These are phyloP conservation scores for Prionace glauca DNA, from an alignment of 2,797 vertebrate species.

Conservation along the genomic window DNA sequence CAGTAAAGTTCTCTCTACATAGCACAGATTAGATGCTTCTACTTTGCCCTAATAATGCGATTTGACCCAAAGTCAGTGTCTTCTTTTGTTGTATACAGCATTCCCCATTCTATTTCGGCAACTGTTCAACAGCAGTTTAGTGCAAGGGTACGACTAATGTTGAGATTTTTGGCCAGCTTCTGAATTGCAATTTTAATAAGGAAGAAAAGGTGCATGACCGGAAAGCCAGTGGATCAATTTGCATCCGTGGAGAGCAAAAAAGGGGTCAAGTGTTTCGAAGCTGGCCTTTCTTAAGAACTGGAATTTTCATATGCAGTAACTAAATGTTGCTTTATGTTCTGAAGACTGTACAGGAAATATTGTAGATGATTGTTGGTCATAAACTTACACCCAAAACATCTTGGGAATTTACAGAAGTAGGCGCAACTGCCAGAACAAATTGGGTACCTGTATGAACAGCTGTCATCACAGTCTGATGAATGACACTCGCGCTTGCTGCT, in stretches of 20 bases:
- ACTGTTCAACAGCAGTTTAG: not conserved
- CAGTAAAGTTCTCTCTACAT: not conserved
- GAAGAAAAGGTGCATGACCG: not conserved
- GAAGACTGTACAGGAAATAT: not conserved
- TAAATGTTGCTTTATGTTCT: not conserved
- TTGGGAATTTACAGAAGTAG: not conserved
- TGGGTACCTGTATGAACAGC: slow-evolving; percentile 80
- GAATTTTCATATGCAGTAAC: not conserved
- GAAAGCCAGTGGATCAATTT: not conserved
- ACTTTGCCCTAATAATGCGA: not conserved
- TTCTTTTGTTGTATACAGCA: not conserved
- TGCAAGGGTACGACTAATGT: not conserved
- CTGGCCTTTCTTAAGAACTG: not conserved
- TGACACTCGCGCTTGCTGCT: slow-evolving; percentile 92
- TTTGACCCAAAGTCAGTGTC: not conserved
- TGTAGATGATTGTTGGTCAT: not conserved
- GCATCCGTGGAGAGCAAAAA: not conserved
- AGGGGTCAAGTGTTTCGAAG: not conserved
- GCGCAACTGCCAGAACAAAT: not conserved
- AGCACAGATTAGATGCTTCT: not conserved
- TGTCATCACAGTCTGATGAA: slow-evolving; percentile 80
- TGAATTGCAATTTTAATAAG: not conserved
- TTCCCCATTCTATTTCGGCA: not conserved
- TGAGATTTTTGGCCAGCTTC: not conserved
- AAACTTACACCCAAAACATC: not conserved